phyloP scores from a whole-genome alignment of 1,140 invertebrate genomes.

The Anastrepha ludens region DNA sequence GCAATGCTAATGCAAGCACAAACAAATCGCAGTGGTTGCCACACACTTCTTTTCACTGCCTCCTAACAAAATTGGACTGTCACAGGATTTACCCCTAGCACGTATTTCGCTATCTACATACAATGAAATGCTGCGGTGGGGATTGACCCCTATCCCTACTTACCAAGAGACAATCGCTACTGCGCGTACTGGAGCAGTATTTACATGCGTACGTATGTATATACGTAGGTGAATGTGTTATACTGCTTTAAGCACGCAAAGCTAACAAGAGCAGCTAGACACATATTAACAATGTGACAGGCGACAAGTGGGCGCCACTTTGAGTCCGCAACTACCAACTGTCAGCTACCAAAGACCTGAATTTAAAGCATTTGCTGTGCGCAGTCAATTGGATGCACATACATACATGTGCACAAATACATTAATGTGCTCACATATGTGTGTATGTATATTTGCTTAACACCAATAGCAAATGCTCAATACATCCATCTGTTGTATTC shows the following conservation, averaged over 20 bases:
- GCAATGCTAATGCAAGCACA: too few species aligned
- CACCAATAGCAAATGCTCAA: neutral
- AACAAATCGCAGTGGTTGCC: too few species aligned
- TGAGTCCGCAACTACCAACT: neutral
- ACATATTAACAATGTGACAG: neutral
- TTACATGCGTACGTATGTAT: neutral
- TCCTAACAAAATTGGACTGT: too few species aligned
- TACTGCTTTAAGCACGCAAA: neutral
- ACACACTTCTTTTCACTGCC: too few species aligned
- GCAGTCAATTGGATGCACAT: neutral
- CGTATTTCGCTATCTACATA: too few species aligned
- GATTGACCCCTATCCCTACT: too few species aligned
- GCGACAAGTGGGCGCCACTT: slow-evolving; percentile 28
- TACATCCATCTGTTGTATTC: slow-evolving; percentile 25
- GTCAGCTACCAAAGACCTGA: neutral
- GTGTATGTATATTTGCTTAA: neutral
- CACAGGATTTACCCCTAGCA: too few species aligned
- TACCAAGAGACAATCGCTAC: too few species aligned
- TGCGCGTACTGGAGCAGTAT: too few species aligned
- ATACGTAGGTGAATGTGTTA: neutral
- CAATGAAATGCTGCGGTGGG: too few species aligned
- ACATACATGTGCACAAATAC: neutral
- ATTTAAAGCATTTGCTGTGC: neutral
- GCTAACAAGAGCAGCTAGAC: neutral
- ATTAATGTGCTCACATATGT: neutral